These are phyloP conservation scores for Acyrthosiphon pisum DNA, from an alignment of 1,140 invertebrate genomes.

Conservation along the genomic window DNA sequence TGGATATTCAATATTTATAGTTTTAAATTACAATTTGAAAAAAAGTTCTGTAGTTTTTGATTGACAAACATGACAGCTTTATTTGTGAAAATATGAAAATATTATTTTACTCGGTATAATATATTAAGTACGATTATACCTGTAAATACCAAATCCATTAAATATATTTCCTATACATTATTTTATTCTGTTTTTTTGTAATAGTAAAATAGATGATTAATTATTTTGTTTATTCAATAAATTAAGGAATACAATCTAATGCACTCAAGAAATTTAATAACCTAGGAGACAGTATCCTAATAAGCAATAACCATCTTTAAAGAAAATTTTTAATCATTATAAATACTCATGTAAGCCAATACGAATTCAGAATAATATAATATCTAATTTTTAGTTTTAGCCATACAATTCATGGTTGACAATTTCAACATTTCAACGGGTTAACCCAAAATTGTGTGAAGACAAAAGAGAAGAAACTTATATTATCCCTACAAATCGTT, in stretches of 20 bases:
- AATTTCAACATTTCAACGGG: neutral
- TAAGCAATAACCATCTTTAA: neutral
- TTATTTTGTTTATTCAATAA: neutral
- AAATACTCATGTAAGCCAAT: neutral
- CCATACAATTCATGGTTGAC: neutral
- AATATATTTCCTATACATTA: neutral
- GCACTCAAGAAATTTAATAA: neutral
- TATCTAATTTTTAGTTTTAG: neutral
- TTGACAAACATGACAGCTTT: neutral
- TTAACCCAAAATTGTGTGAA: neutral
- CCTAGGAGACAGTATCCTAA: accelerated
- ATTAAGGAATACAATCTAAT: neutral
- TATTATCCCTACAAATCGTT: neutral
- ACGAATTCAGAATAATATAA: neutral
- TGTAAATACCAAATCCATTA: neutral
- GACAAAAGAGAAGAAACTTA: neutral
- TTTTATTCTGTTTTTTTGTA: neutral
- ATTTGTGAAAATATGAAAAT: neutral
- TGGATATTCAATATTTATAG: neutral
- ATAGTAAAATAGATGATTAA: neutral
- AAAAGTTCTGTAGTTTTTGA: neutral
- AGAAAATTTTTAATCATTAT: neutral
- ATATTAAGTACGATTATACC: neutral
- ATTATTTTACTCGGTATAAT: neutral
- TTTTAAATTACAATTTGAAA: neutral